Base-by-base conservation (phyloP, 2,113 vertebrate genomes). In the Pterophyllum scalare region DNA sequence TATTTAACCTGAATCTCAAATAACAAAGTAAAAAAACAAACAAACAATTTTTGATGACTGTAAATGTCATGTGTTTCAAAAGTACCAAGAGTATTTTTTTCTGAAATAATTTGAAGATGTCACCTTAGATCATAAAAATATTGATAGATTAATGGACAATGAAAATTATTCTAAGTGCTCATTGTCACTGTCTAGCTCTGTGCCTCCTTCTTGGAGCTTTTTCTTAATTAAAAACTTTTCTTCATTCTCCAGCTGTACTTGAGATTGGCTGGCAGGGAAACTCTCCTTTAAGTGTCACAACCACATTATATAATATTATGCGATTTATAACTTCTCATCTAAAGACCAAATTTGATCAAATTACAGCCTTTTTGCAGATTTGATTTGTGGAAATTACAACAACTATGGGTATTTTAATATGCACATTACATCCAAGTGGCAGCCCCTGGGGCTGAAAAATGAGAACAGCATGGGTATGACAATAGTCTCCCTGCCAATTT, bases 191-290 rank as follows among this genome's bases (percentile, higher is more conserved):
- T 38, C n/a, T 43, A 43, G n/a, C 35, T 13, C 62, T 5, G 35
- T 43, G 35, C 62, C 35, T 24, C n/a, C 35, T 65, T 24, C 13
- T 24, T 43, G 13, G 12, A 65, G n/a, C 35, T 65, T 65, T 43
- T 65, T 65, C 62, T 65, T 43, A 43, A 65, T 65, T 65, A 65
- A 65, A 40, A 65, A 65, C 35, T 24, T 65, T 65, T 65, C 35
- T 43, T 65, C 35, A 40, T 24, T 40, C 40, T 64, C n/a, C 12
- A 40, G 61, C n/a, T 43, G 35, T 33, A 43, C n/a, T 43, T 65
- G 38, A 67, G 38, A 46, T 67, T 43, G 38, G 64, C 64, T 46
- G 38, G 22, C 64, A 46, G 8, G 13, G 38, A 26, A 46, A 26
- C 14, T 26, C 22, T 46, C 38, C 14, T 67, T 67, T 46, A 26